Conservation (phyloP, 1,140 invertebrate genomes). For the Drosophila elegans region DNA sequence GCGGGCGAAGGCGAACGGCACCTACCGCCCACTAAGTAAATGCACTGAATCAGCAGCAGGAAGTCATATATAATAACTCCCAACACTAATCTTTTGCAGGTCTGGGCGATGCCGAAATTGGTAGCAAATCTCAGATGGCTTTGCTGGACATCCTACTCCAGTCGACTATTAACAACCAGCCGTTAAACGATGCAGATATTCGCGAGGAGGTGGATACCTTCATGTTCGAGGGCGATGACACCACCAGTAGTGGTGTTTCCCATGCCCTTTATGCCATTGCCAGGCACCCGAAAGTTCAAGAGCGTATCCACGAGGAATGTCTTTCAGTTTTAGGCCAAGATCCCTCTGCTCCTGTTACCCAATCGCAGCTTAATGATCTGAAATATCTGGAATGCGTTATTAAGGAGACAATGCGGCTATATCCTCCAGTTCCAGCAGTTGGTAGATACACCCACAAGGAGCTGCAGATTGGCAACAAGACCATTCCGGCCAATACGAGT, state of each 20-base stretch:
- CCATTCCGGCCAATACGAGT: slow-evolving; percentile 57
- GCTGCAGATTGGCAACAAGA: slow-evolving; percentile 47
- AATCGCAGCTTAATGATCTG: slow-evolving; percentile 84
- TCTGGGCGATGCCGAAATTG: slow-evolving; percentile 67
- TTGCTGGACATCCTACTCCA: slow-evolving; percentile 92
- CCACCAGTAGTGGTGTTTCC: slow-evolving; percentile 67
- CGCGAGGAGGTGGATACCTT: slow-evolving; percentile 91
- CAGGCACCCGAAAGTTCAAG: slow-evolving; percentile 83
- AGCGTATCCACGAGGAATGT: slow-evolving; percentile 87
- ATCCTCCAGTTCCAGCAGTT: slow-evolving; percentile 86
- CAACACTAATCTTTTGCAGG: slow-evolving; percentile 17
- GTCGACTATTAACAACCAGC: slow-evolving; percentile 86
- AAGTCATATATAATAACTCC: neutral
- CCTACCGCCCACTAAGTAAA: slow-evolving; percentile 63
- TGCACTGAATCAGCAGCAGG: slow-evolving; percentile 14
- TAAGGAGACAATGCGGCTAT: slow-evolving; percentile 86
- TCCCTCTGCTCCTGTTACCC: slow-evolving; percentile 70
- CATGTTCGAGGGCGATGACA: slow-evolving; percentile 88
- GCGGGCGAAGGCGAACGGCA: slow-evolving; percentile 59
- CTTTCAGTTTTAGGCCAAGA: slow-evolving; percentile 85
- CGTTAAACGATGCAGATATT: slow-evolving; percentile 88
- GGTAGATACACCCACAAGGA: slow-evolving; percentile 84
- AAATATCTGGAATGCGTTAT: slow-evolving; percentile 87
- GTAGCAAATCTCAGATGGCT: slow-evolving; percentile 87
- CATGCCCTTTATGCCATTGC: slow-evolving; percentile 62